A percentile compares a stretch with the other conserved stretches of the same genome.
Evolutionary conservation across 2,113 vertebrate species (phyloP).

Genomic region (Rostratula benghalensis): DNA sequence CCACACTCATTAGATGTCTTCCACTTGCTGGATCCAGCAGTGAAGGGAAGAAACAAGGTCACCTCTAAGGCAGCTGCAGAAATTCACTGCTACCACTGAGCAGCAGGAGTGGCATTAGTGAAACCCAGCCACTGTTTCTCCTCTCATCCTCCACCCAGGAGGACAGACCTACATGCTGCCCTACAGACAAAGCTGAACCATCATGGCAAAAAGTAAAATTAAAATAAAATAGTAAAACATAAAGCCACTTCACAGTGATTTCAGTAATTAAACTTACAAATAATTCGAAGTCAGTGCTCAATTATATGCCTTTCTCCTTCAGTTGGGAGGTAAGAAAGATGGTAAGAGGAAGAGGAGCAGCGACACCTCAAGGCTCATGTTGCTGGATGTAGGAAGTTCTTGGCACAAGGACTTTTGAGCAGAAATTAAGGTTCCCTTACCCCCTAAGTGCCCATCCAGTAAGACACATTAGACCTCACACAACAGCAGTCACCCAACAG

Average conservation of each 20-base stretch:
- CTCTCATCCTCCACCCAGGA: not conserved
- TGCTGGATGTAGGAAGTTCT: not conserved
- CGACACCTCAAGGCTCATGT: not conserved
- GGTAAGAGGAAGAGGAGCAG: not conserved
- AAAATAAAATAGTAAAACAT: not conserved
- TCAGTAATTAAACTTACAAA: not conserved
- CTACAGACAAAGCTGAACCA: not conserved
- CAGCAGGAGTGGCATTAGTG: not conserved
- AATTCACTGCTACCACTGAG: not conserved
- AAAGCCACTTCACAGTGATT: not conserved
- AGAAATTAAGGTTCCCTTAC: not conserved
- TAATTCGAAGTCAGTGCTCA: not conserved
- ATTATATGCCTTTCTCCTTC: not conserved
- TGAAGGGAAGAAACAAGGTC: slow-evolving; percentile 8
- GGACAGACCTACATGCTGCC: not conserved
- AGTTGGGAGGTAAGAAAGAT: not conserved
- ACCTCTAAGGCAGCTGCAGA: not conserved
- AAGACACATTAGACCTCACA: not conserved
- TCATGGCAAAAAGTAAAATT: not conserved
- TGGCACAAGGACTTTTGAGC: not conserved
- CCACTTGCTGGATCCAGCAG: not conserved
- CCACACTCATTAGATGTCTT: not conserved
- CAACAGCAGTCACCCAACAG: not conserved
- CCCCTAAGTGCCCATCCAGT: not conserved
- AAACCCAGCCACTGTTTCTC: not conserved